These are phyloP conservation scores for Vireo altiloquus DNA, from an alignment of 2,113 vertebrate species.

Conservation along the genomic window DNA sequence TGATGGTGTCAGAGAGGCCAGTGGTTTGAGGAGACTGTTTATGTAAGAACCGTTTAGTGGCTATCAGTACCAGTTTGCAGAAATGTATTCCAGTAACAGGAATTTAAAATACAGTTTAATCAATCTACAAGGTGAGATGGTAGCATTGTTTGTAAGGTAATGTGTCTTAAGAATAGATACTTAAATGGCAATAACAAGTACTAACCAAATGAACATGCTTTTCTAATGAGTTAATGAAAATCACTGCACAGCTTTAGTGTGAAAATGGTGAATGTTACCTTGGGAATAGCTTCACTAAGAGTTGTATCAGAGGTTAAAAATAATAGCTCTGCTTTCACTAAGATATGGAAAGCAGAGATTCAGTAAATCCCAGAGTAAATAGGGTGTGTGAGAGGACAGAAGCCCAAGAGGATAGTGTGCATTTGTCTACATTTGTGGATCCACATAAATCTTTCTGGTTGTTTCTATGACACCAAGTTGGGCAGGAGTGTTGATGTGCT, in stretches of 20 bases:
- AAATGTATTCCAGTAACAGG: background rate
- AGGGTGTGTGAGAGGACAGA: background rate
- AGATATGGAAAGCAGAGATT: background rate
- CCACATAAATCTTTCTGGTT: background rate
- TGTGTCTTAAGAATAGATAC: background rate
- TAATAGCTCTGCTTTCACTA: background rate
- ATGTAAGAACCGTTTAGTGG: background rate
- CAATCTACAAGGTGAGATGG: background rate
- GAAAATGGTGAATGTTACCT: background rate
- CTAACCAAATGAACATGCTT: background rate
- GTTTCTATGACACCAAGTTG: background rate
- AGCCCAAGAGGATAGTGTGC: background rate
- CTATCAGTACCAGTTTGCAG: background rate
- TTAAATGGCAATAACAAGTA: background rate
- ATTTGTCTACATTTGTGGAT: background rate
- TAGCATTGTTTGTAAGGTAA: background rate
- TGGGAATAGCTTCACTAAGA: background rate
- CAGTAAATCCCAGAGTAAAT: background rate
- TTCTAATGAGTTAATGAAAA: background rate
- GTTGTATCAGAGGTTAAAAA: background rate
- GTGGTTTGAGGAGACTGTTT: background rate
- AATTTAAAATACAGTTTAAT: background rate
- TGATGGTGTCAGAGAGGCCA: background rate
- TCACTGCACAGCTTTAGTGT: background rate
- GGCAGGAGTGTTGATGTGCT: background rate